Evolutionary conservation across 2,888 invertebrate species (phyloP), one percentile per base, ranked within the genome.

Genomic region (Myopa testacea): DNA sequence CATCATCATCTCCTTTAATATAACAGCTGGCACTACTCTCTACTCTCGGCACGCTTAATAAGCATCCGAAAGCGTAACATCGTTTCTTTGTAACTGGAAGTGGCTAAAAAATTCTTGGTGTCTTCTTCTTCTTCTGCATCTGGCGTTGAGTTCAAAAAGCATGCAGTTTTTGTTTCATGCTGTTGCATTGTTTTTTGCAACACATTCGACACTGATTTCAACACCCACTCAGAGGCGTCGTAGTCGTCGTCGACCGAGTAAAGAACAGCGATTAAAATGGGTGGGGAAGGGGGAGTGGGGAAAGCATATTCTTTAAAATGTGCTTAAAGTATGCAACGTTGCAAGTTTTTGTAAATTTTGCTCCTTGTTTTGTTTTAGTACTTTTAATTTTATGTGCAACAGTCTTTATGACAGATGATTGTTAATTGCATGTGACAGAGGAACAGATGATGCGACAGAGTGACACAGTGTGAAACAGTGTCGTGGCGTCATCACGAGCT

Each of bases 371-470:
- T 81, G 76, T 75, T 78, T 80, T 77, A 76, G 12, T 79, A 79
- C 77, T 37, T 8, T 63, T 63, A 37, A 5, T 65, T 19, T 65
- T 75, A 26, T 26, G 26, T 26, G 26, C 26, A 26, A 26, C 26
- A 26, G 2, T 26, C 26, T 26, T 76, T 60, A 77, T 79, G 81
- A 82, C 80, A 81, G 78, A 81, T 82, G 80, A 76, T 79, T 81
- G 81, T 81, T 81, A 81, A 82, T 81, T 82, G 76, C 76, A 74
- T 45, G 6, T 45, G 6, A 45, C 45, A 45, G 45, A 45, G 4
- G 7, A 45, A 45, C 4, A 45, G 45, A 45, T 45, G 45, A 6
- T 45, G 6, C 10, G 45, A 45, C 45, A 45, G 10, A 78, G 77
- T 78, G 80, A 75, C 75, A 73, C 71, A 78, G 63, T 65, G 76